These are phyloP conservation scores for Zaprionus inermis DNA, from an alignment of 1,140 invertebrate genomes.

Conservation along the genomic window DNA sequence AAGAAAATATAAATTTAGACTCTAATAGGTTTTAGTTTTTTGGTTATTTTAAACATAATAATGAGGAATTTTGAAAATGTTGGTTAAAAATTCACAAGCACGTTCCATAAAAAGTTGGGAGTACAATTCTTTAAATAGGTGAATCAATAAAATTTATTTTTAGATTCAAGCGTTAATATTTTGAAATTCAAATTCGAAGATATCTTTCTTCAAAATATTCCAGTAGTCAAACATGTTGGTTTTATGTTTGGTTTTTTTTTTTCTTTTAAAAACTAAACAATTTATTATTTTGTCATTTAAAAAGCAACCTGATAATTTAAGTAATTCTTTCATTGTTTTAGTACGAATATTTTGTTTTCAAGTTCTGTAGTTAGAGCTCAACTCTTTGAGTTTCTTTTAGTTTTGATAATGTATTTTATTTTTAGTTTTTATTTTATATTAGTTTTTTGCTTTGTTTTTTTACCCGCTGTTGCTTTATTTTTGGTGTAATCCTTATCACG, in stretches of 20 bases:
- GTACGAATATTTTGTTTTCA: not conserved
- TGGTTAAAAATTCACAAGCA: no score
- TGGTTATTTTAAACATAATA: no score
- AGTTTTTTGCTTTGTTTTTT: constrained; percentile 13
- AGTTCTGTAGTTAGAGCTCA: not conserved
- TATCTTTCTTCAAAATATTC: not conserved
- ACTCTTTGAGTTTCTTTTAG: not conserved
- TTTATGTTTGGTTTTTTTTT: not conserved
- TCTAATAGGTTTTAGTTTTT: no score
- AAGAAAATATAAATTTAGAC: no score
- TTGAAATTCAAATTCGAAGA: not conserved
- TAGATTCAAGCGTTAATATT: no score
- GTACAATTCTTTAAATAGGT: no score
- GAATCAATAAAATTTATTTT: no score
- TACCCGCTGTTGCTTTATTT: constrained; percentile 82
- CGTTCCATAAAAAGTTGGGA: no score
- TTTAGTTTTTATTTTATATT: not conserved
- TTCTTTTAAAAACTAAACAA: not conserved
- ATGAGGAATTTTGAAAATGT: no score
- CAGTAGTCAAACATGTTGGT: not conserved
- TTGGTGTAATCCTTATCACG: constrained; percentile 84
- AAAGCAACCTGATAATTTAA: not conserved
- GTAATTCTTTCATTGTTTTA: not conserved
- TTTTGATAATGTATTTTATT: not conserved
- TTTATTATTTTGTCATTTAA: no score